phyloP scores from a whole-genome alignment of 2,888 invertebrate genomes.

The Molorchus minor region DNA sequence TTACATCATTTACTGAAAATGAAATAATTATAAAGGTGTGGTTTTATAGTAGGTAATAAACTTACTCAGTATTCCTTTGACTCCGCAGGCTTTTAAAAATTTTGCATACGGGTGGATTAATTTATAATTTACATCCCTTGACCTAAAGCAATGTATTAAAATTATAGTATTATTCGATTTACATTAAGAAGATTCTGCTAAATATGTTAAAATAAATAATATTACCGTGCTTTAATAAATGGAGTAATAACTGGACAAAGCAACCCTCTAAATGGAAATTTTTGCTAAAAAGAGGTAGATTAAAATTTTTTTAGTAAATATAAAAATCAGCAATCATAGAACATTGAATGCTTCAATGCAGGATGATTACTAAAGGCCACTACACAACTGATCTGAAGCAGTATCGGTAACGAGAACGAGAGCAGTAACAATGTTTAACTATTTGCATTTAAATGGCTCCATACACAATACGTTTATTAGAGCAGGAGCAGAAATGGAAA shows the following conservation, averaged over 20 bases:
- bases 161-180: not conserved
- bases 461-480: too few species aligned
- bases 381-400: too few species aligned
- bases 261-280: constrained; percentile 56
- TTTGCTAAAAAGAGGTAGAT: constrained; percentile 51
- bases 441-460: too few species aligned
- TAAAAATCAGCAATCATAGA: too few species aligned
- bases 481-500: too few species aligned
- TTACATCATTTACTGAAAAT: constrained; percentile 78
- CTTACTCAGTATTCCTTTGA: constrained; percentile 63
- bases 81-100: constrained; percentile 69
- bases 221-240: constrained; percentile 52
- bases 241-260: constrained; percentile 59
- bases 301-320: too few species aligned
- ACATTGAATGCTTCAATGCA: too few species aligned
- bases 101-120: constrained; percentile 67
- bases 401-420: too few species aligned
- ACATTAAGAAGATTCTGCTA: too few species aligned
- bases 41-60: constrained; percentile 41
- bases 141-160: constrained; percentile 37
- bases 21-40: constrained; percentile 68
- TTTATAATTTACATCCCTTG: constrained; percentile 49
- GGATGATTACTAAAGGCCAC: too few species aligned
- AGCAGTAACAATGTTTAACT: too few species aligned
- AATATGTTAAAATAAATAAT: constrained; percentile 1